Conservation (phyloP, 1,140 invertebrate species). For the Lepidostoma basale region DNA sequence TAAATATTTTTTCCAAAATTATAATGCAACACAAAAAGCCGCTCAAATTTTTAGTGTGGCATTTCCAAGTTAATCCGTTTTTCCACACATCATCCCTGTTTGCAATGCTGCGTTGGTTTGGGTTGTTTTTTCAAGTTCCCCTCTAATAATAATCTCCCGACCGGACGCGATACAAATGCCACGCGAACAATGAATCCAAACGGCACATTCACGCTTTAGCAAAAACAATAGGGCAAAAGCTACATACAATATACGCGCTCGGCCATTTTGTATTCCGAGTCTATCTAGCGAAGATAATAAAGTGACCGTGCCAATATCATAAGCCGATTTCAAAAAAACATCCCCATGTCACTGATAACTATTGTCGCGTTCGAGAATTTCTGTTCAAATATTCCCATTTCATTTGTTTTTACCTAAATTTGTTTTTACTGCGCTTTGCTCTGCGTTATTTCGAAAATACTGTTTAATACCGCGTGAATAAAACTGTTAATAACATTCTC, state of each 20-base stretch:
- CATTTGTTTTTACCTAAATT: no score
- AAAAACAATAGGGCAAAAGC: constrained; percentile 33
- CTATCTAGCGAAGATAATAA: constrained; percentile 34
- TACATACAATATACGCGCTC: constrained; percentile 26
- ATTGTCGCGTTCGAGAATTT: not conserved
- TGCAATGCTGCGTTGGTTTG: not conserved
- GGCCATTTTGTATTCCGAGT: constrained; percentile 30
- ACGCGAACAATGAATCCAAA: constrained; percentile 37
- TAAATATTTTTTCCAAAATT: no score
- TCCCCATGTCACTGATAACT: constrained; percentile 15
- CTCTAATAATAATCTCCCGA: constrained; percentile 31
- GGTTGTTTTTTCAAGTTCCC: constrained; percentile 12
- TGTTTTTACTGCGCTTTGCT: not conserved
- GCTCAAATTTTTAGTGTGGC: no score
- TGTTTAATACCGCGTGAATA: no score
- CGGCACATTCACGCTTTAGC: constrained; percentile 34
- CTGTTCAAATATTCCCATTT: not conserved
- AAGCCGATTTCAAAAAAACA: constrained; percentile 32
- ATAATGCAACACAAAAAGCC: no score
- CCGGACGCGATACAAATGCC: constrained; percentile 33
- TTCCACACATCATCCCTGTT: not conserved
- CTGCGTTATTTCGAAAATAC: not conserved
- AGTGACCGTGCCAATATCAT: constrained; percentile 31
- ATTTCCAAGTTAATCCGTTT: not conserved
- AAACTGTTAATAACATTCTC: no score